Evolutionary conservation across 2,797 vertebrate species (phyloP).

Genomic region (Melanotaenia parkinsoni): DNA sequence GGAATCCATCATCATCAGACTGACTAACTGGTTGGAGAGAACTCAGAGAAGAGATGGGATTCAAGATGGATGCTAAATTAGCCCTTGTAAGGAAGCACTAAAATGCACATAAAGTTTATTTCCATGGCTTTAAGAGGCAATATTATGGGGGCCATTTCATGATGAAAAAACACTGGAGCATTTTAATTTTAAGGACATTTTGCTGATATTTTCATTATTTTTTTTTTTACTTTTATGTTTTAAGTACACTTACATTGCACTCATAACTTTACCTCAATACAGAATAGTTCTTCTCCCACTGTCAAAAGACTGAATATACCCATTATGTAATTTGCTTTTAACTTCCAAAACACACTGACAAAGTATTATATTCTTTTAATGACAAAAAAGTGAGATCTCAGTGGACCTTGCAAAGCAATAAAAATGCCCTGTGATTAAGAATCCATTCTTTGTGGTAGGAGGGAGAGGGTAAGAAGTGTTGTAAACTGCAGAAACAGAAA

Average conservation of each 20-base stretch:
- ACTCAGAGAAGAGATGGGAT: too few relatives aligned
- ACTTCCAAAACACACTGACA: neutral
- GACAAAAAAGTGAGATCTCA: constrained; percentile 18
- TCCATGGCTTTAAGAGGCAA: too few relatives aligned
- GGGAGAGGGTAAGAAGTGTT: constrained; percentile 45
- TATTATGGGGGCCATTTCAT: too few relatives aligned
- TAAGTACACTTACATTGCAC: too few relatives aligned
- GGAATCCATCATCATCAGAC: too few relatives aligned
- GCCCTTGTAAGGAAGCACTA: too few relatives aligned
- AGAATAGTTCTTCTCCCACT: neutral
- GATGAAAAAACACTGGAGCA: neutral
- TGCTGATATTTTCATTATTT: too few relatives aligned
- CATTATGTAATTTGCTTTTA: neutral
- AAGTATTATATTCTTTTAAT: neutral
- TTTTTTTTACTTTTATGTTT: neutral
- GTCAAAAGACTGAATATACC: neutral
- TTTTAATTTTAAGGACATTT: neutral
- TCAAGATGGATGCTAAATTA: too few relatives aligned
- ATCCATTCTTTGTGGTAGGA: constrained; percentile 25
- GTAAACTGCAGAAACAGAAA: constrained; percentile 28
- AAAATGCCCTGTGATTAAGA: constrained; percentile 43
- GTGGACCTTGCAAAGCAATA: constrained; percentile 12
- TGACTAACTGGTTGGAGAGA: too few relatives aligned
- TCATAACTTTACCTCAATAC: too few relatives aligned
- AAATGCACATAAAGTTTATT: too few relatives aligned